These are phyloP conservation scores for Paelopatides confundens DNA, from an alignment of 53 echinoderm and acorn worm genomes.

Conservation along the genomic window DNA sequence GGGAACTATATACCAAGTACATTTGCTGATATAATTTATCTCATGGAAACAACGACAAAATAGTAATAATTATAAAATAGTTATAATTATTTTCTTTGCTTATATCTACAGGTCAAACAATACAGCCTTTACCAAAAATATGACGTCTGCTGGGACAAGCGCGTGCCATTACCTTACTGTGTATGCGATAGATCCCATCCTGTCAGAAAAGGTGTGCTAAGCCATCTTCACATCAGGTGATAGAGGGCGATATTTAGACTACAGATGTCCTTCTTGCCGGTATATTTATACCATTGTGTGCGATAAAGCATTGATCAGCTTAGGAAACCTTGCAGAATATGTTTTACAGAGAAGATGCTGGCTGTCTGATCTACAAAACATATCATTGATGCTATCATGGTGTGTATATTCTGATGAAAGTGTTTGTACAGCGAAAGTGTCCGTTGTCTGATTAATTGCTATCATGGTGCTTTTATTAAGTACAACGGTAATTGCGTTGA, in stretches of 20 bases:
- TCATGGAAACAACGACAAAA: background rate
- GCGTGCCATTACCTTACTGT: slow-evolving; percentile 84
- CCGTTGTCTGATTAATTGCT: too few species aligned
- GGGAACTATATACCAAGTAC: too few species aligned
- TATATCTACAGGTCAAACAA: slow-evolving; percentile 71
- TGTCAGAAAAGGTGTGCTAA: slow-evolving; percentile 16
- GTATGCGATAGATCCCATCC: slow-evolving; percentile 74
- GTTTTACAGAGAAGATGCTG: too few species aligned
- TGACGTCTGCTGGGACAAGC: slow-evolving; percentile 90
- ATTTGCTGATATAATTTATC: too few species aligned
- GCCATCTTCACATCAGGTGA: slow-evolving; percentile 33
- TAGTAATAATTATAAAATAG: background rate
- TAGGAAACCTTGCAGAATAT: background rate
- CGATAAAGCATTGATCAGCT: background rate
- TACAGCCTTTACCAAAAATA: slow-evolving; percentile 83
- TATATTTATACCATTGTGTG: background rate
- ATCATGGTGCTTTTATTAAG: too few species aligned
- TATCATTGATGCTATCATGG: too few species aligned
- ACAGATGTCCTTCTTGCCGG: background rate
- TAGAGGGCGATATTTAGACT: background rate
- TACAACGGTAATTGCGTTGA: too few species aligned
- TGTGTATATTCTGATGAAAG: too few species aligned
- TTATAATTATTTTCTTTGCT: background rate
- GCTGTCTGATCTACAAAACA: too few species aligned
- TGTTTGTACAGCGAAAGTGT: too few species aligned